Evolutionary conservation across 2,797 vertebrate genomes (phyloP), one percentile per base, ranked within the genome.

Genomic region (Benthosema pterotum): DNA sequence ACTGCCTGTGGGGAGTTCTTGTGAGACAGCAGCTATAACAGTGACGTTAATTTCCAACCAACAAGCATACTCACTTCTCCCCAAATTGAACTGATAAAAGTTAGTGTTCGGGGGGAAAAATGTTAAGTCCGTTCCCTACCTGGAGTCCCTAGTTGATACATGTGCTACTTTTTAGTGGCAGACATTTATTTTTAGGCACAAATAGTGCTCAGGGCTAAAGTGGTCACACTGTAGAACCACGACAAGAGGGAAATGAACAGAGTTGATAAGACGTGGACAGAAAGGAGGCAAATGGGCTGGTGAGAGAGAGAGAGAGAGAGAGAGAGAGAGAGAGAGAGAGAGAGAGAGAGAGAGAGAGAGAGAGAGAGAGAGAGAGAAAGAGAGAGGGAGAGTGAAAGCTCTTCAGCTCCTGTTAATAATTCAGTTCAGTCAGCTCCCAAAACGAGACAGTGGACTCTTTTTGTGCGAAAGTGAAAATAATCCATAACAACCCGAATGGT

Each of bases 341-440:
- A n/a, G n/a, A n/a, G n/a, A n/a, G n/a, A n/a, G n/a, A n/a, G n/a
- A n/a, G n/a, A n/a, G n/a, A n/a, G n/a, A n/a, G n/a, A n/a, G n/a
- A n/a, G n/a, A n/a, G n/a, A n/a, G n/a, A n/a, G n/a, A n/a, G n/a
- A n/a, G n/a, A 78, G 65, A 15, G 49, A 60, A 77, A 82, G 72
- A n/a, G n/a, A n/a, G 46, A n/a, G 12, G 51, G 54, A 65, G 69
- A 78, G 65, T 15, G 49, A 60, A 77, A 82, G 72, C 73, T 80
- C 55, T 81, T 72, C 52, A 63, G 32, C 57, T 47, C 8, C 32
- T 51, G 62, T 86, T 75, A 87, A 86, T 86, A 80, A 83, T 85
- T 81, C 53, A 73, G 68, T 70, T 55, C 62, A 63, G 63, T 63
- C 52, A 42, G 74, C 55, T 2, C 51, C 63, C 77, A 77, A 71